Evolutionary conservation across 2,888 invertebrate genomes (phyloP).

Genomic region (Schizaphis graminum): DNA sequence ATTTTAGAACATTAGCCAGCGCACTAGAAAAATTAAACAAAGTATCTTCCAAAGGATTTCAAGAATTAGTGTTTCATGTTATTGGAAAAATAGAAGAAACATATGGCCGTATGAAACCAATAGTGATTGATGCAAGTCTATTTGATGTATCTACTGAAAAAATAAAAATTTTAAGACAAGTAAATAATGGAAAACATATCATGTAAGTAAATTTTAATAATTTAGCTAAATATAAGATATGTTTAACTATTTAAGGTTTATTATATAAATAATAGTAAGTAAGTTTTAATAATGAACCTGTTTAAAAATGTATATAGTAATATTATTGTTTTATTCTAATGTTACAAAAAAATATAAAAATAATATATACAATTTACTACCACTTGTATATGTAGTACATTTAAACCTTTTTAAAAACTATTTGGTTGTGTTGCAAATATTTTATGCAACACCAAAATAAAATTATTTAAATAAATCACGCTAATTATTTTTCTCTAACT

Average conservation of each 20-base stretch:
- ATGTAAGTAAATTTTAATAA: conserved; percentile 70
- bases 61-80: conserved; percentile 71
- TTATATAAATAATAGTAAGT: background rate
- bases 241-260: background rate
- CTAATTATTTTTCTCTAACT: background rate
- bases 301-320: background rate
- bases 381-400: background rate
- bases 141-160: conserved; percentile 77
- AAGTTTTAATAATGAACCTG: background rate
- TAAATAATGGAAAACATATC: conserved; percentile 79
- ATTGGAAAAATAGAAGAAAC: conserved; percentile 82
- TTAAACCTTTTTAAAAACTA: background rate
- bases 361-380: background rate
- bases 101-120: conserved; percentile 79
- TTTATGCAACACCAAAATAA: background rate
- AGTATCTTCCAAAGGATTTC: conserved; percentile 68
- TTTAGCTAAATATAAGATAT: background rate
- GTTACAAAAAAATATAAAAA: background rate
- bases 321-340: background rate
- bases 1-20: conserved; percentile 54
- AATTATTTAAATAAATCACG: background rate
- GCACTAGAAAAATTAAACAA: conserved; percentile 74
- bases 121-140: conserved; percentile 78
- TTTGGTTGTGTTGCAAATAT: background rate
- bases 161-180: conserved; percentile 74